A percentile compares a stretch with the other conserved stretches of the same genome.
These are phyloP conservation scores for Toxotes lorentzi DNA, from an alignment of 2,797 vertebrate species.

Conservation along the genomic window DNA sequence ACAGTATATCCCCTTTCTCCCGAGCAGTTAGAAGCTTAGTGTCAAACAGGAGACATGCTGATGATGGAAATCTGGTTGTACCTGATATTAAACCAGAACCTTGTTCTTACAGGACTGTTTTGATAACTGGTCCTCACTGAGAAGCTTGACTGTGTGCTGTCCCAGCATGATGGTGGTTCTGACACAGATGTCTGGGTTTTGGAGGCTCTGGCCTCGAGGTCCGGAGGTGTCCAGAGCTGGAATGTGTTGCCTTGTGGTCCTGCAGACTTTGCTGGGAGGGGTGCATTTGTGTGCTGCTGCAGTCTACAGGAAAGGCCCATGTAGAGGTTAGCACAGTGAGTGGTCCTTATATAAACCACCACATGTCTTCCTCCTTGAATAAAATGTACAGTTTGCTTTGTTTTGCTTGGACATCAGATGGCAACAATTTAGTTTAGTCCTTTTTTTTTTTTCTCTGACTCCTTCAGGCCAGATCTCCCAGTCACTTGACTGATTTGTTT, in stretches of 20 bases:
- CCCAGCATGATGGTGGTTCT: constrained; percentile 59
- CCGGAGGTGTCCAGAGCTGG: constrained; percentile 63
- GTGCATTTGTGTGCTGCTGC: constrained; percentile 55
- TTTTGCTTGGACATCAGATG: constrained; percentile 68
- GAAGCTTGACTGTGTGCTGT: constrained; percentile 39
- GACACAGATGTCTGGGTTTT: constrained; percentile 71
- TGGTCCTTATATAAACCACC: constrained; percentile 76
- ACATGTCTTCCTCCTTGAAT: constrained; percentile 70
- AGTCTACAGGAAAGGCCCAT: constrained; percentile 60
- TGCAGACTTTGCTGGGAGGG: constrained; percentile 55
- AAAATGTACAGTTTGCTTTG: constrained; percentile 70
- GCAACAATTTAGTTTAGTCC: constrained; percentile 31
- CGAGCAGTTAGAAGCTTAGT: not conserved
- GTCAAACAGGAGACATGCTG: not conserved
- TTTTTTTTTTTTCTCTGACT: constrained; percentile 2
- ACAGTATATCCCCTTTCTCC: not conserved
- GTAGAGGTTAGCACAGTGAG: constrained; percentile 71
- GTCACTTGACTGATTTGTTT: constrained; percentile 30
- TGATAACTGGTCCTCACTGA: constrained; percentile 22
- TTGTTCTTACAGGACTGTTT: constrained; percentile 36
- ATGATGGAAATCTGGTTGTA: not conserved
- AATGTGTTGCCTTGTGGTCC: constrained; percentile 70
- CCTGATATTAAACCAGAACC: constrained; percentile 15
- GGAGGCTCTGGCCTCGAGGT: constrained; percentile 45
- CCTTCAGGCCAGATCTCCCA: constrained; percentile 12